Evolutionary conservation across 2,113 vertebrate species (phyloP), one percentile per base, ranked within the genome.

Genomic region (Boleophthalmus pectinirostris): DNA sequence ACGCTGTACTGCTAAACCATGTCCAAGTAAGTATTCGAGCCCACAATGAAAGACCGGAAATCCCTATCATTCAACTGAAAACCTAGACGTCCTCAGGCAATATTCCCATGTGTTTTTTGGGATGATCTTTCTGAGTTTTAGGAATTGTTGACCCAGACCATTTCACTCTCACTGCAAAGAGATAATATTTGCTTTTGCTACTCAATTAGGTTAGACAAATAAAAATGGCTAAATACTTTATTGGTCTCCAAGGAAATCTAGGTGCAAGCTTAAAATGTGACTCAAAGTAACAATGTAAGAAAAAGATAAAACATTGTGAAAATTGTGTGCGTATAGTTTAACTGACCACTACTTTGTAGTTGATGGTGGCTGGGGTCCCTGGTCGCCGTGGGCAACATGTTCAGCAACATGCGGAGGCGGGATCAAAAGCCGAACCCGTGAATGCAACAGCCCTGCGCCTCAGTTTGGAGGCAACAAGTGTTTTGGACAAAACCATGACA

Each of bases 331-430:
- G 24, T 24, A 24, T 12, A 57, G 23, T 25, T 58, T 25, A 14
- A 58, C 13, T 58, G 4, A 25, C 56, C 14, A 15, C 6, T 54
- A 1, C 15, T 72, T 81, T 68, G 14, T 74, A 98, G 97, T 99
- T 13, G 95, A 99, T 1, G 97, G 97, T 20, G 93, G 94, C 73
- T 99, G 97, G 97, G 96, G 97, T 64, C 97, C 96, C 1, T 99
- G 97, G 97, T 99, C 97, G 43, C 97, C 96, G 0, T 99, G 97
- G 97, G 98, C 97, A 1, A 88, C 93, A 68, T 99, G 97, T 84
- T 95, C 96, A 0, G 94, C 93, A 47, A 96, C 96, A 60, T 99
- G 97, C 38, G 96, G 94, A 0, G 96, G 97, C 33, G 97, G 97
- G 23, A 82, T 96, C 71, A 95, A 93, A 29, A 95, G 95, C 70